These are phyloP conservation scores for Drosophila novamexicana DNA, from an alignment of 1,140 invertebrate genomes.

Conservation along the genomic window DNA sequence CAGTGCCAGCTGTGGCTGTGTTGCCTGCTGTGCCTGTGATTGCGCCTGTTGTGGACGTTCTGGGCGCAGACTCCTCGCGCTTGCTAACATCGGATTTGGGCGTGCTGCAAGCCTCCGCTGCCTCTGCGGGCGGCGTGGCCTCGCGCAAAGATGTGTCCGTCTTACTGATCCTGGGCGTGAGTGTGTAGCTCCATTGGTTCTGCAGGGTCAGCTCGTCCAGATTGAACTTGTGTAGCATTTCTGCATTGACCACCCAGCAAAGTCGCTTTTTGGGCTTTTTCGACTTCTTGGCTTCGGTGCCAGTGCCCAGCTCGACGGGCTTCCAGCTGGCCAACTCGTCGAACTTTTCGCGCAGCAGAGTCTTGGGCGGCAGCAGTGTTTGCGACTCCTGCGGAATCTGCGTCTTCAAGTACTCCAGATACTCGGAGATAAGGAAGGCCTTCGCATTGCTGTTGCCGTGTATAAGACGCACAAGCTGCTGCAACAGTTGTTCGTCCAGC, in stretches of 20 bases:
- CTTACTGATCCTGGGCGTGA: constrained; percentile 80
- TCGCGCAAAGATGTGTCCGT: constrained; percentile 41
- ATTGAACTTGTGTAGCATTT: constrained; percentile 86
- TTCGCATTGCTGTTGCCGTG: constrained; percentile 88
- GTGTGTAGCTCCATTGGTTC: constrained; percentile 86
- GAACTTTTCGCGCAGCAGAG: constrained; percentile 86
- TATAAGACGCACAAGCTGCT: constrained; percentile 88
- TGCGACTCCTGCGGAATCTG: constrained; percentile 29
- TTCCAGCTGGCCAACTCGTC: constrained; percentile 87
- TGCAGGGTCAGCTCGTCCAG: constrained; percentile 85
- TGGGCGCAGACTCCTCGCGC: constrained; percentile 10
- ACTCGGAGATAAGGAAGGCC: constrained; percentile 88
- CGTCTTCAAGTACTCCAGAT: constrained; percentile 86
- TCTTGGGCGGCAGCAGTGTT: constrained; percentile 55
- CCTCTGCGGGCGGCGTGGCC: constrained; percentile 26
- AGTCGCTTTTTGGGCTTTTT: constrained; percentile 86
- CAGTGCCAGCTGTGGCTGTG: constrained; percentile 19
- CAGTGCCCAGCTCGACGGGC: constrained; percentile 83
- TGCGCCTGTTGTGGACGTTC: constrained; percentile 22
- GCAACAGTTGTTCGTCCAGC: constrained; percentile 82
- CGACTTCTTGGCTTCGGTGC: constrained; percentile 81
- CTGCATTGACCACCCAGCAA: constrained; percentile 89
- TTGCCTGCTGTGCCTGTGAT: constrained; percentile 11
- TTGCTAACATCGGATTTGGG: constrained; percentile 9
- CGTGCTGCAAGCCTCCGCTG: background rate